Conservation (phyloP, 1,140 invertebrate genomes). For the Eurytemora carolleeae region DNA sequence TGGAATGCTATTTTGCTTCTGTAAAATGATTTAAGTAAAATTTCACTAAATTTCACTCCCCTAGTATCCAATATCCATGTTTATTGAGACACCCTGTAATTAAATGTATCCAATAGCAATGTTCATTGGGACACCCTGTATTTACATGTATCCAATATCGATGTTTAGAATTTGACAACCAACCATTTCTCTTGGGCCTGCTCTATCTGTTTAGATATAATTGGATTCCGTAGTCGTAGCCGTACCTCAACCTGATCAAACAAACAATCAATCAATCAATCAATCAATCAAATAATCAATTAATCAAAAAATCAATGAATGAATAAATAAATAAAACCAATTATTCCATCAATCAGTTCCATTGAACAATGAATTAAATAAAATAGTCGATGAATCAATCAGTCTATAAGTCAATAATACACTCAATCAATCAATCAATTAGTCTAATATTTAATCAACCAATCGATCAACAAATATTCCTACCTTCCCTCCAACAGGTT, state of each 20-base stretch:
- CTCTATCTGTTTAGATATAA: conserved; percentile 70
- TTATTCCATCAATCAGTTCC: not conserved
- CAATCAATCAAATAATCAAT: conserved; percentile 47
- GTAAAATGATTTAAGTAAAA: no score
- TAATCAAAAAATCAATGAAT: conserved; percentile 12
- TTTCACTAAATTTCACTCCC: no score
- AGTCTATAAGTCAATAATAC: conserved; percentile 3
- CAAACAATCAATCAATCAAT: conserved; percentile 61
- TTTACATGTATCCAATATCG: no score
- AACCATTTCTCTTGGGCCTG: conserved; percentile 81
- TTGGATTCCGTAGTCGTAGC: conserved; percentile 69
- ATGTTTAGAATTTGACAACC: conserved; percentile 34
- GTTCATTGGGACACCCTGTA: no score
- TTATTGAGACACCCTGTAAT: no score
- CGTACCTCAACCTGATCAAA: conserved; percentile 82
- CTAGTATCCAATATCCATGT: no score
- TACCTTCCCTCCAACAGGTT: not conserved
- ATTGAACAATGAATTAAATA: conserved; percentile 3
- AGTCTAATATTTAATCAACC: not conserved
- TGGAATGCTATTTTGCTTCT: no score
- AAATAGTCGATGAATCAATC: not conserved
- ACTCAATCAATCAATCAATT: conserved; percentile 5
- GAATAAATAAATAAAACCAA: conserved; percentile 1
- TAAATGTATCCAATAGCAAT: no score
- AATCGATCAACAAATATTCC: not conserved